Percentiles rank a stretch among this genome's conserved stretches.
phyloP scores from a whole-genome alignment of 2,888 invertebrate species.

The Trissolcus brochymenae region DNA sequence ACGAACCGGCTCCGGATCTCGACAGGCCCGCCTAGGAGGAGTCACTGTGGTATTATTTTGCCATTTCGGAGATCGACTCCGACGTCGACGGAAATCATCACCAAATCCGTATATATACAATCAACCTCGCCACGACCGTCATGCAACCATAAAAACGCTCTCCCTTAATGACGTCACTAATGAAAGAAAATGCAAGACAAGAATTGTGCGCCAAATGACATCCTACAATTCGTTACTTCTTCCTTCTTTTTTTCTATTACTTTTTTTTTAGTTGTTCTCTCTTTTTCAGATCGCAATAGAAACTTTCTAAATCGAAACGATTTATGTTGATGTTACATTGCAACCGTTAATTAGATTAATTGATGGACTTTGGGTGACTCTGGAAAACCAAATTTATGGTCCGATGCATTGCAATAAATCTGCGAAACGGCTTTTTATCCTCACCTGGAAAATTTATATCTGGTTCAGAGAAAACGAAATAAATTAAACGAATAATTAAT shows the following conservation, averaged over 20 bases:
- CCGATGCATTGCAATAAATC: too few species aligned
- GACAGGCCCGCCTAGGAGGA: constrained; percentile 68
- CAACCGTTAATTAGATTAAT: not conserved
- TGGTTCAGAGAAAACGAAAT: too few species aligned
- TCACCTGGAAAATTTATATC: too few species aligned
- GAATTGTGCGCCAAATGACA: constrained; percentile 26
- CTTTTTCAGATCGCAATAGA: not conserved
- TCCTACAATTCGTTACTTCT: not conserved
- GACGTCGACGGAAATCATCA: constrained; percentile 73
- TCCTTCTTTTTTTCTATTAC: not conserved
- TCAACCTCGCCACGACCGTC: constrained; percentile 52
- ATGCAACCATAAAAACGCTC: constrained; percentile 46
- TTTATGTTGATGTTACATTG: not conserved
- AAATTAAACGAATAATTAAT: too few species aligned
- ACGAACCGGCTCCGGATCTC: constrained; percentile 70
- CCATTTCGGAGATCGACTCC: constrained; percentile 67
- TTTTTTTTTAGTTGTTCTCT: not conserved
- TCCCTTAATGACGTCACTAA: constrained; percentile 48
- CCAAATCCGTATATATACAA: constrained; percentile 73
- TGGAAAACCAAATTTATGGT: too few species aligned
- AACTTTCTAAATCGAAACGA: not conserved
- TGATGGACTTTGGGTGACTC: not conserved
- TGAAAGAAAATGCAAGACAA: constrained; percentile 33
- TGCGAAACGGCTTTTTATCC: too few species aligned
- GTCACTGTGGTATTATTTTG: constrained; percentile 73